Percentiles rank a stretch among this genome's conserved stretches.
Evolutionary conservation across 2,797 vertebrate genomes (phyloP).

Genomic region (Nannoperca obscura): DNA sequence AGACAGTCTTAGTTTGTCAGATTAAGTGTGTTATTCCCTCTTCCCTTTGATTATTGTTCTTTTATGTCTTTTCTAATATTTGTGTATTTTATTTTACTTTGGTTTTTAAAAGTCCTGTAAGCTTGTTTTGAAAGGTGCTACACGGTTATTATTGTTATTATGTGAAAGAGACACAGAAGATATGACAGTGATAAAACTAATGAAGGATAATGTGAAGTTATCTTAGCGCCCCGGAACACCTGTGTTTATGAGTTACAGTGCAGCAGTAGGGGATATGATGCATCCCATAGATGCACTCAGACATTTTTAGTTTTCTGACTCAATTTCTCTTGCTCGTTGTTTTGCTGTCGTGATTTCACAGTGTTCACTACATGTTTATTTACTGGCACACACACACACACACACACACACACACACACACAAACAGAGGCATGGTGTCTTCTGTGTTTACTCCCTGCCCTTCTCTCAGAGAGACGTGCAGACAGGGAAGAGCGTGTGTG

Average conservation of each 20-base stretch:
- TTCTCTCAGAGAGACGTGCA: conserved; percentile 44
- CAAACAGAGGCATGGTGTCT: conserved; percentile 7
- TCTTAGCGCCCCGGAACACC: neutral
- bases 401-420: conserved; percentile 14
- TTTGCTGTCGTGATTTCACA: conserved; percentile 59
- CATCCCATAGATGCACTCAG: conserved; percentile 22
- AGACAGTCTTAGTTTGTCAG: neutral
- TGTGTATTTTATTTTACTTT: neutral
- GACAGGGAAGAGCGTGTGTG: conserved; percentile 20
- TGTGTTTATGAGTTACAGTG: conserved; percentile 1
- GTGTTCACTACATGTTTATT: conserved; percentile 47
- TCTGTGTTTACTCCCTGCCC: conserved; percentile 43
- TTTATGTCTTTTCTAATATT: neutral
- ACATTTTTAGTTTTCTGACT: conserved; percentile 40
- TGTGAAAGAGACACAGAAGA: neutral
- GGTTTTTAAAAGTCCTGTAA: too few relatives aligned
- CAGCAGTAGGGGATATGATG: conserved; percentile 25
- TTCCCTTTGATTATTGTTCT: neutral
- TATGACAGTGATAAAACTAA: neutral
- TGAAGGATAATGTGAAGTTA: neutral
- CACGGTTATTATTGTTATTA: neutral
- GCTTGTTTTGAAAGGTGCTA: neutral
- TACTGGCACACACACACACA: conserved; percentile 24
- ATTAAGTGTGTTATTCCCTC: neutral
- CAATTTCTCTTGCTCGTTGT: conserved; percentile 37